phyloP scores from a whole-genome alignment of 2,888 invertebrate species.

The Orthosia gracilis region DNA sequence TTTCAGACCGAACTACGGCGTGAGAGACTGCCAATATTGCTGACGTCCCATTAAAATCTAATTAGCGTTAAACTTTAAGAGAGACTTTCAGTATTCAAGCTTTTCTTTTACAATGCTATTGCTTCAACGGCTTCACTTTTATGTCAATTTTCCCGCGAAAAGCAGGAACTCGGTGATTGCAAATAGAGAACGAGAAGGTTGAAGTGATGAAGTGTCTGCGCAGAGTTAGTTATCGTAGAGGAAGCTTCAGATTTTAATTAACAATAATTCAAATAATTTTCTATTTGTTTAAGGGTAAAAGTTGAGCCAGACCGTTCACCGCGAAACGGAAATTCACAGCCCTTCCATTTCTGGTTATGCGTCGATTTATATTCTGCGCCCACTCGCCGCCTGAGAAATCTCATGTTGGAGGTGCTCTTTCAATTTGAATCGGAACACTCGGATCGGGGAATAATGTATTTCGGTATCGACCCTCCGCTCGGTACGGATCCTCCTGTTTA shows the following conservation, averaged over 20 bases:
- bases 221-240: slow-evolving; percentile 18
- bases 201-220: slow-evolving; percentile 36
- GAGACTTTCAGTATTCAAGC: slow-evolving; percentile 69
- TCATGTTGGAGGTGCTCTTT: slow-evolving; percentile 91
- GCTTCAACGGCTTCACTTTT: slow-evolving; percentile 63
- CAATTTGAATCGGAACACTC: slow-evolving; percentile 91
- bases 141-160: slow-evolving; percentile 50
- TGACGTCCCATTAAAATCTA: slow-evolving; percentile 78
- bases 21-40: slow-evolving; percentile 73
- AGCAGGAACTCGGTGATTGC: slow-evolving; percentile 48
- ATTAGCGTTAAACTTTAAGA: slow-evolving; percentile 78
- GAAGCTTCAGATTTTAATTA: slow-evolving; percentile 46
- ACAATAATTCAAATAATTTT: slow-evolving; percentile 57
- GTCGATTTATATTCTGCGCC: slow-evolving; percentile 91
- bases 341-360: slow-evolving; percentile 90
- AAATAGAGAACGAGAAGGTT: slow-evolving; percentile 54
- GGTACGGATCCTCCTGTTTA: slow-evolving; percentile 90
- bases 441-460: slow-evolving; percentile 91
- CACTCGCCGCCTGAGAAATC: slow-evolving; percentile 91
- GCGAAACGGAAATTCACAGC: slow-evolving; percentile 88
- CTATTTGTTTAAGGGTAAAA: slow-evolving; percentile 73
- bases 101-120: slow-evolving; percentile 73
- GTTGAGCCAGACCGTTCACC: slow-evolving; percentile 80
- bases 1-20: slow-evolving; percentile 64
- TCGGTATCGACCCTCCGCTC: slow-evolving; percentile 90